Base-by-base conservation (phyloP, 2,797 vertebrate species). In the Gadopsis marmoratus region DNA sequence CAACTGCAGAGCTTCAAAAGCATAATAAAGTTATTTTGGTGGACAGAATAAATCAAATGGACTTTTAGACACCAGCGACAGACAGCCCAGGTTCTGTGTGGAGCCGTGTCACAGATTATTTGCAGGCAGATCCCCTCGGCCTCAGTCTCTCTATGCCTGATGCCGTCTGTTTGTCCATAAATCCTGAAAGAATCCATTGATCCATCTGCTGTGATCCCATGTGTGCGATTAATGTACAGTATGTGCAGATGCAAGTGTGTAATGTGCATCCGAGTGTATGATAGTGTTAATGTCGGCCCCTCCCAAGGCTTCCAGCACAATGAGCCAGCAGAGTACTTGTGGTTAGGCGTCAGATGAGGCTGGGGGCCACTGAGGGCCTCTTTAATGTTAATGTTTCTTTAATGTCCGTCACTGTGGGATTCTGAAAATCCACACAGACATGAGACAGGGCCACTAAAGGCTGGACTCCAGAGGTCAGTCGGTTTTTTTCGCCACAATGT, bases 291-390 rank as follows among this genome's bases (percentile, higher is more conserved):
- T 55, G 62, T 33, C 9, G 11, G 37, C 59, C 35, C 47, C 56
- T 45, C 64, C 67, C 55, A 45, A 19, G 7, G 2, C n/a, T 80
- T 54, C 65, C 70, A 68, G 50, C 55, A 55, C 3, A 65, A 9
- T 43, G 29, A 81, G 78, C 82, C 61, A 63, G 62, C 69, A 8
- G 59, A 83, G 26, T 23, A 59, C 68, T 87, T 87, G 78, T 61
- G 74, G 79, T 83, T 8, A 79, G 71, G 62, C 62, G 21, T 74
- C 72, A 76, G 33, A 73, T 11, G 60, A 77, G 82, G 56, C 37
- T 3, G 19, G 35, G 71, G 65, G 51, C 13, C 50, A 58, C 29
- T 45, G 69, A 60, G 74, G 67, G 58, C 50, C 84, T 74, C n/a
- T n/a, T n/a, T n/a, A n/a, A n/a, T n/a, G n/a, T n/a, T n/a, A n/a